phyloP scores from a whole-genome alignment of 2,888 invertebrate species.

The Trimorus sp. region DNA sequence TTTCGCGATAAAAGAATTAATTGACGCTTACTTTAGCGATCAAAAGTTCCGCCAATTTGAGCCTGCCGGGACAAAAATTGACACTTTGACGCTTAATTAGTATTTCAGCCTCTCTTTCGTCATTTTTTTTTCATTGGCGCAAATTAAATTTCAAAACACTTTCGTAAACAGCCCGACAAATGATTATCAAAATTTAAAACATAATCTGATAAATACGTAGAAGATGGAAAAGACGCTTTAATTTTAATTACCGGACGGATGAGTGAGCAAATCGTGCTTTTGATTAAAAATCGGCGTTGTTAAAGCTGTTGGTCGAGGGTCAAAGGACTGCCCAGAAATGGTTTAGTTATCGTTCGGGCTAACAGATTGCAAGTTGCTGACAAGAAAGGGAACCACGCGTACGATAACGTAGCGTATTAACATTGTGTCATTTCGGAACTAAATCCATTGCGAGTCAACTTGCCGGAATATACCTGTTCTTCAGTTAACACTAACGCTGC shows the following conservation, averaged over 20 bases:
- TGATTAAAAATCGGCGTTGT: conserved; percentile 57
- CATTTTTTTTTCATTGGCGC: too few species aligned
- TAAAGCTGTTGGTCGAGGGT: conserved; percentile 39
- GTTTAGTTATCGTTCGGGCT: conserved; percentile 57
- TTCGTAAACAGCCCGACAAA: conserved; percentile 18
- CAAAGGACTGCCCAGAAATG: conserved; percentile 53
- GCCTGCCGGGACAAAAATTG: neutral
- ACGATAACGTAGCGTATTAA: conserved; percentile 56
- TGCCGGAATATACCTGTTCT: conserved; percentile 39
- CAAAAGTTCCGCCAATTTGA: conserved; percentile 34
- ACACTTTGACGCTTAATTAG: conserved; percentile 23
- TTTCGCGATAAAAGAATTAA: conserved; percentile 22
- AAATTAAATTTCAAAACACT: neutral
- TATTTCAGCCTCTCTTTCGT: conserved; percentile 3
- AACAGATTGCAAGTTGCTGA: conserved; percentile 52
- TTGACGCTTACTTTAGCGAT: conserved; percentile 14
- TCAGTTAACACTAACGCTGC: conserved; percentile 42
- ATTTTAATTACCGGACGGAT: conserved; percentile 52
- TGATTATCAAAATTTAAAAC: conserved; percentile 21
- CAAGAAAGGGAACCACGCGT: conserved; percentile 55
- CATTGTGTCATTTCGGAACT: conserved; percentile 50
- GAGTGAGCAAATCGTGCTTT: conserved; percentile 42
- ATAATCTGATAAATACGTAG: conserved; percentile 39
- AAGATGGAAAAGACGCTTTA: conserved; percentile 38
- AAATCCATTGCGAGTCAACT: conserved; percentile 53